phyloP scores from a whole-genome alignment of 2,888 invertebrate genomes.

The Hesperia comma region DNA sequence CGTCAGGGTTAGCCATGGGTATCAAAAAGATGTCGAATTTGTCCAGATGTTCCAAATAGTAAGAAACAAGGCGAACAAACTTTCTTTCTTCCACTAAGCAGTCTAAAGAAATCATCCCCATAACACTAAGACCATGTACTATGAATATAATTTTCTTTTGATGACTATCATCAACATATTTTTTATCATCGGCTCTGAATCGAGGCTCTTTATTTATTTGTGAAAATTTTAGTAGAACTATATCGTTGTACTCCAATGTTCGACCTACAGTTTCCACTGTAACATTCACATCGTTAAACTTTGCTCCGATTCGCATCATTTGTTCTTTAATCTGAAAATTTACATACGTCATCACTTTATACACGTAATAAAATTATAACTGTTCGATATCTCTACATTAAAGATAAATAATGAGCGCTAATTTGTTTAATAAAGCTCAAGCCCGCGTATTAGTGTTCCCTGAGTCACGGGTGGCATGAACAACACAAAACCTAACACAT shows the following conservation, averaged over 20 bases:
- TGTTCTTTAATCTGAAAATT: conserved; percentile 57
- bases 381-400: too few relatives aligned
- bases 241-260: conserved; percentile 66
- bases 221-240: conserved; percentile 60
- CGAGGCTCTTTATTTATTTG: conserved; percentile 39
- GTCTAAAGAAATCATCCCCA: conserved; percentile 51
- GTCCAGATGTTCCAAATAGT: conserved; percentile 63
- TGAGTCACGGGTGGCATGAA: too few relatives aligned
- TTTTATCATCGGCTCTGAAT: conserved; percentile 56
- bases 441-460: too few relatives aligned
- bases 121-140: conserved; percentile 65
- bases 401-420: too few relatives aligned
- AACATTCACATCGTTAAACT: conserved; percentile 53
- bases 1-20: conserved; percentile 75
- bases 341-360: neutral
- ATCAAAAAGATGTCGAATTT: conserved; percentile 72
- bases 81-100: conserved; percentile 44
- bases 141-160: conserved; percentile 72
- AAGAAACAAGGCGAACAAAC: conserved; percentile 53
- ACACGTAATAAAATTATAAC: too few relatives aligned
- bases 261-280: conserved; percentile 56
- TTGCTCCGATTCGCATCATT: conserved; percentile 46
- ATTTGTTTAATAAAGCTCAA: too few relatives aligned
- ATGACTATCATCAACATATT: conserved; percentile 58
- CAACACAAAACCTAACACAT: too few relatives aligned